Evolutionary conservation across 2,797 vertebrate genomes (phyloP), one percentile per base, ranked within the genome.

Genomic region (Myioborus melanocephalus): DNA sequence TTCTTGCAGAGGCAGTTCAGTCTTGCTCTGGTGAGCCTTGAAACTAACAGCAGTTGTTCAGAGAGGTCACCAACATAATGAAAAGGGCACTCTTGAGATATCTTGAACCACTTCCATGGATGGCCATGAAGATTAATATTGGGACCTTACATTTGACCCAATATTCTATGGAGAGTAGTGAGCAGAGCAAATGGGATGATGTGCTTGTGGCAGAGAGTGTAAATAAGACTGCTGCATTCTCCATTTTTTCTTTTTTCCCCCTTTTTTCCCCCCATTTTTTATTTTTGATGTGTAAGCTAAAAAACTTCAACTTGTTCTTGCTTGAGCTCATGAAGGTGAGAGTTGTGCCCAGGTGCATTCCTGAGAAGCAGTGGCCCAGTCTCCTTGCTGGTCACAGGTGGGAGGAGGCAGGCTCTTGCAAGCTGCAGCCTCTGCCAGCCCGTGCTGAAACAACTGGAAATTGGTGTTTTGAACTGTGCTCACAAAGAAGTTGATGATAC

Each of bases 121-220:
- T 94, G 47, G 47, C 86, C 80, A 52, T 77, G 80, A 88, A 93
- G 93, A 88, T 94, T 93, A 87, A 75, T 88, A 86, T 0, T 68
- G 69, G 82, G 87, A 94, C 76, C 79, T 95, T 94, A 83, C 53
- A 75, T 75, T 90, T 94, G 87, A 95, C 85, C 83, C 83, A 50
- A 87, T 93, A 91, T 81, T 94, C 85, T 87, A 44, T 64, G 43
- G 92, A 89, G 83, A 84, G 15, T 90, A 82, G 75, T 15, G 27
- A 91, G 65, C 53, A 80, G 76, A 86, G 60, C 50, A 92, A 89
- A 35, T 71, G 56, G 87, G 56, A 70, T 55, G 56, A 82, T 80
- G 49, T 66, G 37, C 71, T 78, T 20, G 22, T 92, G 56, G 68
- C 78, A 68, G 37, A 55, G 22, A 27, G 56, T 61, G 63, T 87